Evolutionary conservation across 2,888 invertebrate genomes (phyloP).

Genomic region (Melanophora roralis): DNA sequence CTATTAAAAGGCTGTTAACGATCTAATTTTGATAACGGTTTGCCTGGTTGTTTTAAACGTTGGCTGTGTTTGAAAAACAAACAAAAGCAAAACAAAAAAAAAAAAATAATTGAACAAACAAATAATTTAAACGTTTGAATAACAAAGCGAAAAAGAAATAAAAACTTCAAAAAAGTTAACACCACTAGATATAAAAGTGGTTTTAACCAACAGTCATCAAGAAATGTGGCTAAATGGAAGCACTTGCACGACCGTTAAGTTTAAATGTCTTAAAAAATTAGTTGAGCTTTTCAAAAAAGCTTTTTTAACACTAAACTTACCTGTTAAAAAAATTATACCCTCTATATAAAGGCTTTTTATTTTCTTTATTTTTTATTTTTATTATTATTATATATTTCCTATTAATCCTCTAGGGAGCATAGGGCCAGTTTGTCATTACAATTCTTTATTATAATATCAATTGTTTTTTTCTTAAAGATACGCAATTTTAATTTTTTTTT

Average conservation of each 20-base stretch:
- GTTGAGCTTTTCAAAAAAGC: slow-evolving; percentile 11
- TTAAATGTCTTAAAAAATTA: not conserved
- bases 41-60: slow-evolving; percentile 68
- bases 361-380: too few relatives aligned
- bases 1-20: slow-evolving; percentile 63
- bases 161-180: slow-evolving; percentile 37
- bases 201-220: not conserved
- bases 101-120: slow-evolving; percentile 13
- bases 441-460: slow-evolving; percentile 16
- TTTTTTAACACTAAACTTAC: slow-evolving; percentile 9
- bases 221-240: not conserved
- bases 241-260: slow-evolving; percentile 24
- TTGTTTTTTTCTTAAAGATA: slow-evolving; percentile 1
- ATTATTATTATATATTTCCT: too few relatives aligned
- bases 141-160: not conserved
- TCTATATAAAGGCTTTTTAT: too few relatives aligned
- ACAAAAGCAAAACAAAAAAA: too few relatives aligned
- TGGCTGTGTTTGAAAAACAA: too few relatives aligned
- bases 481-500: not conserved
- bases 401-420: too few relatives aligned
- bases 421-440: slow-evolving; percentile 3
- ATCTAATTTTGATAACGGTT: slow-evolving; percentile 72
- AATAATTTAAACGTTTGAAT: slow-evolving; percentile 22
- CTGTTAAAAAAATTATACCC: too few relatives aligned
- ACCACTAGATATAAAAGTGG: slow-evolving; percentile 43